phyloP scores from a whole-genome alignment of 2,113 vertebrate genomes.

The Prietella phreatophila region DNA sequence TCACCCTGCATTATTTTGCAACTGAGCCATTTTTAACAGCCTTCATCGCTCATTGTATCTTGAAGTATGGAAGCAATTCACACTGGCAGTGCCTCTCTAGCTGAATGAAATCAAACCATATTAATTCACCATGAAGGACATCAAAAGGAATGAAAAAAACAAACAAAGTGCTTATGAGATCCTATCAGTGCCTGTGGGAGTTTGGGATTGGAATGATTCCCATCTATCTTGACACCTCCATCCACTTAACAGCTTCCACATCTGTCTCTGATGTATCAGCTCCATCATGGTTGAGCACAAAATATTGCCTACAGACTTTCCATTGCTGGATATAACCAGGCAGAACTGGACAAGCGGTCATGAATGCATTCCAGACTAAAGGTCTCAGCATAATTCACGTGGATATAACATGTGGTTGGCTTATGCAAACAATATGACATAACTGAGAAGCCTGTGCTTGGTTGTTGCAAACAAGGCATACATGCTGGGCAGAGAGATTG shows the following conservation, averaged over 20 bases:
- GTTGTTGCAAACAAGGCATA: not conserved
- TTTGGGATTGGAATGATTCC: constrained; percentile 3
- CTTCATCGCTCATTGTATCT: not conserved
- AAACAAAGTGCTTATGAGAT: constrained; percentile 18
- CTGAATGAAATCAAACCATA: not conserved
- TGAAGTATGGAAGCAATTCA: constrained; percentile 9
- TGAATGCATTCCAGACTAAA: not conserved
- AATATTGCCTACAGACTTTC: not conserved
- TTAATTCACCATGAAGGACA: constrained; percentile 32
- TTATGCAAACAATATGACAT: not conserved
- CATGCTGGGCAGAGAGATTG: not conserved
- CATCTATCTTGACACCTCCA: constrained; percentile 16
- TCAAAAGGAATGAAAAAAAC: constrained; percentile 24
- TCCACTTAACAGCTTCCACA: not conserved
- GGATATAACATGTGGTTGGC: not conserved
- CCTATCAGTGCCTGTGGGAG: not conserved
- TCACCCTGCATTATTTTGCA: not conserved
- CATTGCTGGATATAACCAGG: not conserved
- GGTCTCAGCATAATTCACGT: not conserved
- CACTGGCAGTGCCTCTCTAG: constrained; percentile 8
- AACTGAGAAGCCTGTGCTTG: not conserved
- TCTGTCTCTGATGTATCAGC: not conserved
- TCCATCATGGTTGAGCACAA: not conserved
- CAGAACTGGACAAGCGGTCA: not conserved
- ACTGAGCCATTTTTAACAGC: constrained; percentile 10